Conservation (phyloP, 2,888 invertebrate genomes). For the Patella pellucida region DNA sequence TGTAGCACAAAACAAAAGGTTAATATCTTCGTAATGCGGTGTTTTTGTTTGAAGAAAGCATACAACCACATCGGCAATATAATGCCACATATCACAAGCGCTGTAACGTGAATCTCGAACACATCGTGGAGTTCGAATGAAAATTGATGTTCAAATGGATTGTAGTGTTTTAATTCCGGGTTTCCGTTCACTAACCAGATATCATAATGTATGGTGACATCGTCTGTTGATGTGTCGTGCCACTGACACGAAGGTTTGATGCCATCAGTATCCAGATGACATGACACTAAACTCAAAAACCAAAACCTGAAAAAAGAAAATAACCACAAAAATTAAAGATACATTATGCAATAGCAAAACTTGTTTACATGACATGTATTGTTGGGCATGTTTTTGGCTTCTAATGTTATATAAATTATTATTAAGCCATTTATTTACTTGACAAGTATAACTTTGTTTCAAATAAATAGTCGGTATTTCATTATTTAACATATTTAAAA, state of each 20-base stretch:
- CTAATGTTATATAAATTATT: too few relatives aligned
- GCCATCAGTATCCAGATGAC: conserved; percentile 76
- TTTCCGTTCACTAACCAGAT: conserved; percentile 97
- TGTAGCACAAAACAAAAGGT: conserved; percentile 89
- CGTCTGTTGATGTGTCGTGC: conserved; percentile 37
- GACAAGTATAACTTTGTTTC: too few relatives aligned
- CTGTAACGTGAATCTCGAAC: conserved; percentile 88
- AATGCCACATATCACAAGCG: conserved; percentile 87
- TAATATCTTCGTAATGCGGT: conserved; percentile 91
- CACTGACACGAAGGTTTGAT: conserved; percentile 53
- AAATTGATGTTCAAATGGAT: conserved; percentile 93
- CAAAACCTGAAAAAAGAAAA: conserved; percentile 80
- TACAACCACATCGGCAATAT: conserved; percentile 91
- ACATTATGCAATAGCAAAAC: too few relatives aligned
- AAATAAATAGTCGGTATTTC: too few relatives aligned
- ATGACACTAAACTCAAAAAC: conserved; percentile 95
- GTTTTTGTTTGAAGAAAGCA: conserved; percentile 88
- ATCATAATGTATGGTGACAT: conserved; percentile 81
- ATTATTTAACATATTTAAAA: too few relatives aligned
- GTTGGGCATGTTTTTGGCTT: too few relatives aligned
- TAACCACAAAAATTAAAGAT: conserved; percentile 19
- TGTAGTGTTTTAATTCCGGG: conserved; percentile 83
- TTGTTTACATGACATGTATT: too few relatives aligned
- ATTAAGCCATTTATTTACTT: too few relatives aligned
- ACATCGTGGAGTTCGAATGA: conserved; percentile 92